A percentile compares a stretch with the other conserved stretches of the same genome.
Conservation (phyloP, 2,113 vertebrate species). For the Ciconia boyciana region DNA sequence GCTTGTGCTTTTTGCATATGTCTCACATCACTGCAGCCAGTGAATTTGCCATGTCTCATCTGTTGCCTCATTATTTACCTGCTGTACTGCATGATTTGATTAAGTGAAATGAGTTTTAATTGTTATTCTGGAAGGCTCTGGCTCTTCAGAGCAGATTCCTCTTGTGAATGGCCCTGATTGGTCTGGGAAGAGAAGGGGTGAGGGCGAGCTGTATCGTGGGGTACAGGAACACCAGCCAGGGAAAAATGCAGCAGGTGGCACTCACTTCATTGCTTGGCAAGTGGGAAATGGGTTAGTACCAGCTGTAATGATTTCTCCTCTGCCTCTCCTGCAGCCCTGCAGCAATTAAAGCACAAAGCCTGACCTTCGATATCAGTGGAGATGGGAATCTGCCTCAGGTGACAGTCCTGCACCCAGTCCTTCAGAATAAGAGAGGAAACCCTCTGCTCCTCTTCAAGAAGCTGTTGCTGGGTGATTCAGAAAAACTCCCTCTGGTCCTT, state of each 20-base stretch:
- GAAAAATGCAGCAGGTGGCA: rapidly evolving
- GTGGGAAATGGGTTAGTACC: neutral
- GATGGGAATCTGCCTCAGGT: constrained; percentile 83
- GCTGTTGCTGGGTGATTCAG: constrained; percentile 68
- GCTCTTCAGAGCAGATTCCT: neutral
- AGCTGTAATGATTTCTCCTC: neutral
- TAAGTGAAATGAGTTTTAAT: neutral
- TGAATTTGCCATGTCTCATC: neutral
- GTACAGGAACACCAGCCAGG: neutral
- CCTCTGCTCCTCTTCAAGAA: constrained; percentile 82
- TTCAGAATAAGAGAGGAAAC: constrained; percentile 66
- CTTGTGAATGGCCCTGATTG: neutral
- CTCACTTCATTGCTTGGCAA: neutral
- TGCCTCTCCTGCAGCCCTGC: constrained; percentile 30
- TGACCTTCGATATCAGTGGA: constrained; percentile 81
- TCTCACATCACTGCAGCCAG: neutral
- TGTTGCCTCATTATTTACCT: neutral
- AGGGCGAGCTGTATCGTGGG: neutral
- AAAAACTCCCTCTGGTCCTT: constrained; percentile 77
- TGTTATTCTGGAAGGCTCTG: neutral
- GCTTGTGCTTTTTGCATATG: neutral
- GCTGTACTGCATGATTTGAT: neutral
- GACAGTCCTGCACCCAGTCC: constrained; percentile 72
- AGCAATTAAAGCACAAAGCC: constrained; percentile 31
- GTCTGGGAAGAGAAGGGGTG: neutral